These are phyloP conservation scores for Hoplodrina ambigua DNA, from an alignment of 2,888 invertebrate genomes.

Conservation along the genomic window DNA sequence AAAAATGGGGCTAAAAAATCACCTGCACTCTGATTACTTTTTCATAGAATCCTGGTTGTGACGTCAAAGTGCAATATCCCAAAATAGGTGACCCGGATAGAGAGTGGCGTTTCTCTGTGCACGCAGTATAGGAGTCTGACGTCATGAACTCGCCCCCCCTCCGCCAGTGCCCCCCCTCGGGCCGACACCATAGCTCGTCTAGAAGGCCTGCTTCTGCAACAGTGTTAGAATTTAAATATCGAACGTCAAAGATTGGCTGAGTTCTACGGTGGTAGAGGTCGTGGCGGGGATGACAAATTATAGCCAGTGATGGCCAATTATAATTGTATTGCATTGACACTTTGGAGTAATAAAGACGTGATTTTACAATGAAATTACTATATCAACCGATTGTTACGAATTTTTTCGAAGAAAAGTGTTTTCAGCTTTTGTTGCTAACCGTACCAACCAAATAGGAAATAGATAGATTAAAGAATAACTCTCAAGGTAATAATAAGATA, in stretches of 20 bases:
- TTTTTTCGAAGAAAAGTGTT: too few species aligned
- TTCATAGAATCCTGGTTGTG: constrained; percentile 55
- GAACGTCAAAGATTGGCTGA: constrained; percentile 6
- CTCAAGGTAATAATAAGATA: background rate
- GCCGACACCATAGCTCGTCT: constrained; percentile 45
- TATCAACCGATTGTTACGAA: too few species aligned
- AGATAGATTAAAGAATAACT: background rate
- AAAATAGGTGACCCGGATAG: constrained; percentile 84
- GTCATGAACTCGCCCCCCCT: constrained; percentile 69
- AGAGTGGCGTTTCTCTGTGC: constrained; percentile 71
- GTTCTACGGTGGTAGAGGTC: background rate
- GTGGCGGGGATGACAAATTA: background rate
- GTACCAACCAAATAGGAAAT: background rate
- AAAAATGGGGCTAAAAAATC: too few species aligned
- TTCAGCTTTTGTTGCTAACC: too few species aligned
- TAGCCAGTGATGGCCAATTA: too few species aligned
- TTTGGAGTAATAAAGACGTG: background rate
- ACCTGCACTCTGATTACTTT: constrained; percentile 22
- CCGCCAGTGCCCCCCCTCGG: constrained; percentile 35
- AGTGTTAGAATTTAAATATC: constrained; percentile 37
- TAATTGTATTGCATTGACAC: too few species aligned
- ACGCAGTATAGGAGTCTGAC: constrained; percentile 78
- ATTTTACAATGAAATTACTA: too few species aligned
- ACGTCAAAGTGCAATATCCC: constrained; percentile 76
- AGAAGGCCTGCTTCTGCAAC: constrained; percentile 33